Evolutionary conservation across 2,797 vertebrate species (phyloP).

Genomic region (Anolis apletophallus): DNA sequence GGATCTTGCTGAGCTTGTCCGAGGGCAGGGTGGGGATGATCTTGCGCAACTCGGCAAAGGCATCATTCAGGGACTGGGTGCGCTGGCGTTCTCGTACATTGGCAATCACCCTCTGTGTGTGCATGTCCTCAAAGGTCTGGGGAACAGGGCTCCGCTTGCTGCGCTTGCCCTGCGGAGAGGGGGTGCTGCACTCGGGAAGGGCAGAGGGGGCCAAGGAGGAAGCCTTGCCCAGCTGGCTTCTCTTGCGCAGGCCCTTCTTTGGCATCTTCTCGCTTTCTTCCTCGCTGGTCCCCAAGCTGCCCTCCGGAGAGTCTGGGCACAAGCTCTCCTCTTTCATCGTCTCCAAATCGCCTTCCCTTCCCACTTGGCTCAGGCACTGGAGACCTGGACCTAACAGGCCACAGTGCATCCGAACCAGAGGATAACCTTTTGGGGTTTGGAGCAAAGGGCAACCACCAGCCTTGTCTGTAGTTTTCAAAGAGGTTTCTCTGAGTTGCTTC

Average conservation of each 20-base stretch:
- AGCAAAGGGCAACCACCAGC: conserved; percentile 25
- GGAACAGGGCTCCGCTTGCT: conserved; percentile 81
- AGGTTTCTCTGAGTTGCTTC: conserved; percentile 63
- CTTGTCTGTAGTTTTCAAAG: conserved; percentile 27
- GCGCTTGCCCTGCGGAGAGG: conserved; percentile 82
- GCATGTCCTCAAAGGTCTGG: conserved; percentile 84
- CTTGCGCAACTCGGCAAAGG: conserved; percentile 89
- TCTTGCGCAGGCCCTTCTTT: conserved; percentile 82
- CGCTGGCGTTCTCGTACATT: conserved; percentile 91
- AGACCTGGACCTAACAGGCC: conserved; percentile 7
- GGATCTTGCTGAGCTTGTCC: conserved; percentile 95
- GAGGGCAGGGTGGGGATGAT: conserved; percentile 93
- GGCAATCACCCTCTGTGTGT: conserved; percentile 88
- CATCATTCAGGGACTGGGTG: conserved; percentile 91
- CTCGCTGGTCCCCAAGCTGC: conserved; percentile 80
- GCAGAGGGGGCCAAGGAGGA: conserved; percentile 11
- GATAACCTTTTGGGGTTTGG: not conserved
- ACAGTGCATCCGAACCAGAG: not conserved
- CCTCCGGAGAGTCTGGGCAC: conserved; percentile 82
- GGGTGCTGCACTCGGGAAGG: conserved; percentile 67
- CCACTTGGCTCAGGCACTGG: not conserved
- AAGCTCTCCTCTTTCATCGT: conserved; percentile 87
- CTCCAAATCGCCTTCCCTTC: not conserved
- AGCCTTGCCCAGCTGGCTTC: conserved; percentile 75
- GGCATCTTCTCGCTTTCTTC: conserved; percentile 78